Evolutionary conservation across 2,113 vertebrate genomes (phyloP).

Genomic region (Prolemur simus): DNA sequence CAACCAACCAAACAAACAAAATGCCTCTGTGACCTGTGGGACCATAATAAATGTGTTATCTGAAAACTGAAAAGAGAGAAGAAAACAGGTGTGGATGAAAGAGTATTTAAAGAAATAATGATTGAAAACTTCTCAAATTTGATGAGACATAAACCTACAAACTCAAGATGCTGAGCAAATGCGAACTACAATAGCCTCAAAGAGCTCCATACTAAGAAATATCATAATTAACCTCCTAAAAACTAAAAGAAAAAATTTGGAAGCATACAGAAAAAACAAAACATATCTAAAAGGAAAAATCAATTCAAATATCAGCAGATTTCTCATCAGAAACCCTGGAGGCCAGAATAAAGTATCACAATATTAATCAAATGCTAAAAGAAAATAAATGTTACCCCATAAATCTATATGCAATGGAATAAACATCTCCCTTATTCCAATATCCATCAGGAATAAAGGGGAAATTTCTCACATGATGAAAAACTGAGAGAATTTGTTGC

Average conservation of each 20-base stretch:
- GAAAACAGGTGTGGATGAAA: not conserved
- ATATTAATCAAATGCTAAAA: not conserved
- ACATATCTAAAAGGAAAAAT: not conserved
- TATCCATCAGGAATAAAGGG: not conserved
- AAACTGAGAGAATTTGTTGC: not conserved
- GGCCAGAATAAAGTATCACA: not conserved
- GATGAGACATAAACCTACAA: not conserved
- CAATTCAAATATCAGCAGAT: not conserved
- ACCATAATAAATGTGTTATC: not conserved
- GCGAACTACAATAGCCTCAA: not conserved
- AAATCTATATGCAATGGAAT: not conserved
- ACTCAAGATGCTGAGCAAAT: not conserved
- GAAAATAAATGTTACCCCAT: not conserved
- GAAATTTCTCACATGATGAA: not conserved
- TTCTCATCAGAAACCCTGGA: not conserved
- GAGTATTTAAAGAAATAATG: not conserved
- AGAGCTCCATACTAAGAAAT: not conserved
- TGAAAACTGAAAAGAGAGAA: not conserved
- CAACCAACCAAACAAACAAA: not conserved
- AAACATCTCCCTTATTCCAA: not conserved
- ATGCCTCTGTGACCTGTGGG: not conserved
- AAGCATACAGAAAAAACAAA: not conserved
- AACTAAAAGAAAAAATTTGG: not conserved
- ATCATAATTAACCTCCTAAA: not conserved
- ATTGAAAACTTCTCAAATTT: not conserved